Conservation (phyloP, 2,113 vertebrate genomes). For the Bujurquina vittata region DNA sequence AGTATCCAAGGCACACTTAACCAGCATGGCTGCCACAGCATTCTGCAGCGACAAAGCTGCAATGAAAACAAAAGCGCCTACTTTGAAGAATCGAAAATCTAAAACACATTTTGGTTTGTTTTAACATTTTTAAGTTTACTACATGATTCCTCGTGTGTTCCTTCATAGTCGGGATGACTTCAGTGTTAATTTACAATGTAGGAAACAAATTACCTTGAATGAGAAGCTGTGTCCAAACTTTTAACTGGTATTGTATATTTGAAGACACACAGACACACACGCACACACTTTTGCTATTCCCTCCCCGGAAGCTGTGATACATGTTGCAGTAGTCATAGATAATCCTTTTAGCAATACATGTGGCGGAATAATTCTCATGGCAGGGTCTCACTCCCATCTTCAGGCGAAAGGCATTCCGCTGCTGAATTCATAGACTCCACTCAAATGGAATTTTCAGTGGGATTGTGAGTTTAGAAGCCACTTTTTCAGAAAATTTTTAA, state of each 20-base stretch:
- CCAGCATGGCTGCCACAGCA: too few relatives aligned
- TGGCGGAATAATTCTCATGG: neutral
- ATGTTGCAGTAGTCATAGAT: conserved; percentile 28
- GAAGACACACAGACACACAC: neutral
- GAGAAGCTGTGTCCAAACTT: too few relatives aligned
- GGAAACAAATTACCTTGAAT: too few relatives aligned
- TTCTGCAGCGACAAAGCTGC: too few relatives aligned
- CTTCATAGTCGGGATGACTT: too few relatives aligned
- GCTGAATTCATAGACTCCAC: neutral
- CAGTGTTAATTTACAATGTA: too few relatives aligned
- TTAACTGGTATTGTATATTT: neutral
- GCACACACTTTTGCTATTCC: neutral
- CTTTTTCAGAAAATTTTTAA: neutral
- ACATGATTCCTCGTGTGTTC: too few relatives aligned
- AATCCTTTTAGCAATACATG: conserved; percentile 39
- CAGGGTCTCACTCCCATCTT: conserved; percentile 5
- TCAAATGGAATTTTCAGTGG: neutral
- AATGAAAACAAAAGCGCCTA: too few relatives aligned
- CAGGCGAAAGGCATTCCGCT: neutral
- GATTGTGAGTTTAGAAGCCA: neutral
- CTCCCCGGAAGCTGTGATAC: conserved; percentile 1
- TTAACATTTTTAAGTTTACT: too few relatives aligned
- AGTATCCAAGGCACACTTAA: too few relatives aligned
- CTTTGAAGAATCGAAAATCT: too few relatives aligned
- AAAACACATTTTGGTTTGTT: too few relatives aligned